These are phyloP conservation scores for Coracias cyanogaster DNA, from an alignment of 2,797 vertebrate species.

Conservation along the genomic window DNA sequence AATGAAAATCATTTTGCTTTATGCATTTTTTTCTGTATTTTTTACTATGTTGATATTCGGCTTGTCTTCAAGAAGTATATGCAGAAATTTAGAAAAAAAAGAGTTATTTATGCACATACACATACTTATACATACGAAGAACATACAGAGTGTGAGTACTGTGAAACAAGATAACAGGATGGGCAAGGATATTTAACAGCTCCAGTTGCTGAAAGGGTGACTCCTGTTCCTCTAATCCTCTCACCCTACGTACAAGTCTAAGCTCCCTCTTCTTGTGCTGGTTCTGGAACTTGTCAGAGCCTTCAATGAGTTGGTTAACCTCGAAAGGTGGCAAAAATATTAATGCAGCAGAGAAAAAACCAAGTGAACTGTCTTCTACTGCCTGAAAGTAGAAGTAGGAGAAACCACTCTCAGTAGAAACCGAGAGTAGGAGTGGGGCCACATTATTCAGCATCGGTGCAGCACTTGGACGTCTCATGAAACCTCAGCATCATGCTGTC, in stretches of 20 bases:
- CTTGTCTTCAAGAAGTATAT: background rate
- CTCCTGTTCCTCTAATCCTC: background rate
- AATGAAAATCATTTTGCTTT: background rate
- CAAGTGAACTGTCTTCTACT: background rate
- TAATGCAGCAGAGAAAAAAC: background rate
- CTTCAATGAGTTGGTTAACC: background rate
- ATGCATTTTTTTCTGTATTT: background rate
- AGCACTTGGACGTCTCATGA: rapidly evolving
- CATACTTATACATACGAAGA: background rate
- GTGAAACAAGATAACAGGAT: background rate
- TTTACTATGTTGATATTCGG: background rate
- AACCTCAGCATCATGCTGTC: background rate
- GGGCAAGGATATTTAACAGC: background rate
- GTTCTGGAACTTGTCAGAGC: background rate
- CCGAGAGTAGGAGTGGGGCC: background rate
- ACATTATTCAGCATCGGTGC: rapidly evolving
- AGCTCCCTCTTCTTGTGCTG: background rate
- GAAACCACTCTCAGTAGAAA: background rate
- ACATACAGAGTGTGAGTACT: background rate
- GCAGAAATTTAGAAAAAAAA: background rate
- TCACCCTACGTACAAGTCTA: background rate
- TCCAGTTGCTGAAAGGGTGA: background rate
- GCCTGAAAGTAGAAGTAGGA: background rate
- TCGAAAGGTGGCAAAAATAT: background rate
- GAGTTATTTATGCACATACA: background rate